Conservation (phyloP, 2,113 vertebrate species). For the Gopherus flavomarginatus region DNA sequence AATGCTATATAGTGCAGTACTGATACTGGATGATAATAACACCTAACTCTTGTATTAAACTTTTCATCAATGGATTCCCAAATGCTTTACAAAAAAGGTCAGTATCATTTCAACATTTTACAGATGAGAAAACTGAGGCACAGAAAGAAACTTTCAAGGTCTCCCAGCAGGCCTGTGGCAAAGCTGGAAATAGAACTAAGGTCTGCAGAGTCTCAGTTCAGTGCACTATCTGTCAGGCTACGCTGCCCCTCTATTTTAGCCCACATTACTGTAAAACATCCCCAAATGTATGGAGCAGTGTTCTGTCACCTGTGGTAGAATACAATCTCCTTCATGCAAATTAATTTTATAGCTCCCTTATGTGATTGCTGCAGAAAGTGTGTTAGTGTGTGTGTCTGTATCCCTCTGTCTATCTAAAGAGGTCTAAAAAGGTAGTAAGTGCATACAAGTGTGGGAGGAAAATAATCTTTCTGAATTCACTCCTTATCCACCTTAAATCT, state of each 20-base stretch:
- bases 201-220: background rate
- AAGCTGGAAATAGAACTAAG: background rate
- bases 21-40: background rate
- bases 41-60: background rate
- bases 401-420: background rate
- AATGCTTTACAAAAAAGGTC: background rate
- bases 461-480: background rate
- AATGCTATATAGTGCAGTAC: no score
- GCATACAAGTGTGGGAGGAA: accelerated
- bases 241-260: background rate
- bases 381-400: accelerated
- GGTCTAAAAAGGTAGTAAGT: background rate
- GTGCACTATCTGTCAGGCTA: no score
- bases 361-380: background rate
- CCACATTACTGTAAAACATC: background rate
- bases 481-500: background rate
- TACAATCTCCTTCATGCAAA: background rate
- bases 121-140: background rate
- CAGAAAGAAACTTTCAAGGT: background rate
- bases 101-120: background rate
- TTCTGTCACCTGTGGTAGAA: background rate
- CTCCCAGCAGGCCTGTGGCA: background rate
- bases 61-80: background rate
- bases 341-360: background rate
- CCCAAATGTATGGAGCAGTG: background rate